Conservation (phyloP, 2,797 vertebrate species). For the Vultur gryphus region DNA sequence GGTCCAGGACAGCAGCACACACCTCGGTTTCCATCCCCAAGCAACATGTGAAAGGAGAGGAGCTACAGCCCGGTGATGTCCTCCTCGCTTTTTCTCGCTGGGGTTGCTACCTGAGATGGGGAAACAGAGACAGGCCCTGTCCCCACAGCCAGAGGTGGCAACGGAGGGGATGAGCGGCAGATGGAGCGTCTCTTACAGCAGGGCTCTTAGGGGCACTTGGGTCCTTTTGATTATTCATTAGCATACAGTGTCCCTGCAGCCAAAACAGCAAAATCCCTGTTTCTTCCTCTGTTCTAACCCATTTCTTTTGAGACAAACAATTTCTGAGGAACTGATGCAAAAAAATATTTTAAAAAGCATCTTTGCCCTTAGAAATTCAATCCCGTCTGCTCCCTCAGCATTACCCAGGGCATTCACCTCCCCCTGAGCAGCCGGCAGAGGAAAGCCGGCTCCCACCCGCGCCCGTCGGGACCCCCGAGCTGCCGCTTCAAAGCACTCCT, state of each 20-base stretch:
- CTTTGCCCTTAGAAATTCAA: neutral
- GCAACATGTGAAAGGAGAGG: neutral
- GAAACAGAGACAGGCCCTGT: fast-evolving
- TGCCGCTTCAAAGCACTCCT: fast-evolving
- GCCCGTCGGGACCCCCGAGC: fast-evolving
- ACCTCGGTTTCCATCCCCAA: fast-evolving
- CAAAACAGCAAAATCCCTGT: neutral
- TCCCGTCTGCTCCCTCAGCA: neutral
- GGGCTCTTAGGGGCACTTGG: fast-evolving
- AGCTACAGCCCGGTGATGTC: too few relatives aligned
- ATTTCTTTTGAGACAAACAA: neutral
- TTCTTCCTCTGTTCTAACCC: neutral
- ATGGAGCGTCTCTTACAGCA: neutral
- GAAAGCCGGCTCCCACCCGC: neutral
- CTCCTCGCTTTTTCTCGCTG: fast-evolving
- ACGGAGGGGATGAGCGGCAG: neutral
- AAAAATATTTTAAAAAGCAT: neutral
- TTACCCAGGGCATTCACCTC: neutral
- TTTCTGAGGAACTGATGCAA: neutral
- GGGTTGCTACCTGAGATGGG: neutral
- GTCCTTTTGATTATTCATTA: neutral
- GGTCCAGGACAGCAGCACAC: neutral
- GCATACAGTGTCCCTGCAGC: neutral
- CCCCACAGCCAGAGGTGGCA: neutral
- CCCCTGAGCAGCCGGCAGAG: neutral